Base-by-base conservation (phyloP, 2,797 vertebrate species). In the Coendou prehensilis region DNA sequence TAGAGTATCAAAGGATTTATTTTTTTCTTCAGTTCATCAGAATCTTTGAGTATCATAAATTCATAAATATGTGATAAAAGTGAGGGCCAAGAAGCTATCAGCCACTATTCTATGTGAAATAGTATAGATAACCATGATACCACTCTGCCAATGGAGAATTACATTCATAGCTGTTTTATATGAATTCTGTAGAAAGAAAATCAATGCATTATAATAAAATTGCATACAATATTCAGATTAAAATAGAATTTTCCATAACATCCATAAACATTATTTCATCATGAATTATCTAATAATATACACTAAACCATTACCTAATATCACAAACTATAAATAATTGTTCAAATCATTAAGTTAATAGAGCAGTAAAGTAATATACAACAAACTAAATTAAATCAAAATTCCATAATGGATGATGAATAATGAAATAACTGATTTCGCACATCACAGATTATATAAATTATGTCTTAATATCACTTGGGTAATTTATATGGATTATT, bases 301-400 rank as follows among this genome's bases (percentile, higher is more conserved):
- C 87, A 71, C 92, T 97, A 97, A 97, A 96, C 96, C 94, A 93
- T 97, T 98, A 97, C 33, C 76, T 95, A 89, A 94, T 98, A 96
- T 83, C 94, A 92, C 94, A 97, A 97, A 84, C 78, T 96, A 98
- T 96, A 98, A 96, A 96, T 98, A 98, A 97, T 96, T 96, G 83
- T 59, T 92, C 89, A 96, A 95, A 67, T 97, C 93, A 97, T 97
- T 98, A 98, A 95, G 81, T 96, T 98, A 96, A 98, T 91, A 97
- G 93, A 97, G 93, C 79, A 94, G 76, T 94, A 97, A 97, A 96
- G 92, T 82, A 98, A 95, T 91, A 98, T 84, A 98, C 73, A 98
- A 97, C 81, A 97, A 95, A 94, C 81, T 81, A 95, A 95, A 94
- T 61, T 96, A 98, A 98, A 98, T 97, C 86, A 94, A 97, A 97